Evolutionary conservation across 2,888 invertebrate species (phyloP).

Genomic region (Periphyllus acericola): DNA sequence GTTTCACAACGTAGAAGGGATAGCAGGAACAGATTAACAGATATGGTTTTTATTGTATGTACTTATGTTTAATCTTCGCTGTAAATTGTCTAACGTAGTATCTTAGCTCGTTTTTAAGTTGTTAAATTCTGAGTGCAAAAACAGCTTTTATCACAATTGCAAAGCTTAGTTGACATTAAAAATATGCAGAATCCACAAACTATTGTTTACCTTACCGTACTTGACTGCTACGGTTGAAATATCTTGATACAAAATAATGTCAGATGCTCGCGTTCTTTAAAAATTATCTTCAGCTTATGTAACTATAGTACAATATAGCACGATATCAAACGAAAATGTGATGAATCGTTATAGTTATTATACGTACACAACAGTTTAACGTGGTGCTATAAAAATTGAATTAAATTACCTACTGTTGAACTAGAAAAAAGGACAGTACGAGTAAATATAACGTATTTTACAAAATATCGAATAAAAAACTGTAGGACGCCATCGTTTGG

Average conservation of each 20-base stretch:
- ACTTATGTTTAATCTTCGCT: not conserved
- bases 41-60: not conserved
- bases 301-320: not conserved
- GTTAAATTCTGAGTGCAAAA: not conserved
- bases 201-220: constrained; percentile 3
- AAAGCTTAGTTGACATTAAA: not conserved
- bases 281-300: not conserved
- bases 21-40: not conserved
- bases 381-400: not conserved
- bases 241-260: constrained; percentile 23
- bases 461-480: too few species aligned
- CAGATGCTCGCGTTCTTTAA: too few species aligned
- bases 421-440: too few species aligned
- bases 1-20: not conserved
- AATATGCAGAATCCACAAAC: not conserved
- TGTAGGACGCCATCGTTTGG: too few species aligned
- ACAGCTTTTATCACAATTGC: not conserved
- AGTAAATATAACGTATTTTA: too few species aligned
- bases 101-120: not conserved
- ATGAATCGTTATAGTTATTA: not conserved
- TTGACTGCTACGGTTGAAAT: not conserved
- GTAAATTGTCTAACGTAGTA: not conserved
- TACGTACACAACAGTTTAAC: not conserved
- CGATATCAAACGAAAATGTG: not conserved
- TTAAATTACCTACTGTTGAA: too few species aligned